Conservation (phyloP, 2,797 vertebrate genomes). For the Halcyon leucocephala region DNA sequence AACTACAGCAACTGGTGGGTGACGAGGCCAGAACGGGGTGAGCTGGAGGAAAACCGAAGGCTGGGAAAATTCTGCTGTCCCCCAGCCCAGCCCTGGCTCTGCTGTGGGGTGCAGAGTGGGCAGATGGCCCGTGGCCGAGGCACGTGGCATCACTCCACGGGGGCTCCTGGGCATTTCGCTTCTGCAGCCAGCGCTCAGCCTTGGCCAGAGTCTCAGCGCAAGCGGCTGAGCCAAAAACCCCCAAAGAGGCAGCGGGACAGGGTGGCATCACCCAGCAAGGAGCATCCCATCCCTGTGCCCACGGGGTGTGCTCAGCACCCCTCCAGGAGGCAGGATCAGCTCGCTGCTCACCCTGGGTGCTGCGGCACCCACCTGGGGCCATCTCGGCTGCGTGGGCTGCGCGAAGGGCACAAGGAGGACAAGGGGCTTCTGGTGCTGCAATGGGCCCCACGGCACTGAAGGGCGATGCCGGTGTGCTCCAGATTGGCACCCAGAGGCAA, state of each 20-base stretch:
- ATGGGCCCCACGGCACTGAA: fast-evolving
- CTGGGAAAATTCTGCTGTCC: background rate
- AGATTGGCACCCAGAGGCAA: too few relatives aligned
- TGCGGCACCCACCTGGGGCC: background rate
- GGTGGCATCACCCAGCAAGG: background rate
- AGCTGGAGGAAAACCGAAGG: background rate
- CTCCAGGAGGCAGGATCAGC: background rate
- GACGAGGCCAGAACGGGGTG: fast-evolving
- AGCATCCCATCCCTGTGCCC: background rate
- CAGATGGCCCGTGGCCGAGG: background rate
- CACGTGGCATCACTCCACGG: fast-evolving
- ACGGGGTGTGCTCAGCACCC: fast-evolving
- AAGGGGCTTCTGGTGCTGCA: background rate
- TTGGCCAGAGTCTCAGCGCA: fast-evolving
- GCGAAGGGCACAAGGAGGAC: background rate
- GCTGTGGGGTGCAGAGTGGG: fast-evolving
- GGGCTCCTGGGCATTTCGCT: fast-evolving
- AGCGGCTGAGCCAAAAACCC: background rate
- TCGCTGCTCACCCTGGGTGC: fast-evolving
- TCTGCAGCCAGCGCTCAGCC: background rate
- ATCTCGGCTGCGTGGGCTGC: fast-evolving
- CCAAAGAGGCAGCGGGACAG: background rate
- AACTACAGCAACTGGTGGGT: background rate
- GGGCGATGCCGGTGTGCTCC: too few relatives aligned
- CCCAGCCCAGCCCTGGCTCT: background rate